Conservation (phyloP, 2,797 vertebrate species). For the Epinephelus malabaricus region DNA sequence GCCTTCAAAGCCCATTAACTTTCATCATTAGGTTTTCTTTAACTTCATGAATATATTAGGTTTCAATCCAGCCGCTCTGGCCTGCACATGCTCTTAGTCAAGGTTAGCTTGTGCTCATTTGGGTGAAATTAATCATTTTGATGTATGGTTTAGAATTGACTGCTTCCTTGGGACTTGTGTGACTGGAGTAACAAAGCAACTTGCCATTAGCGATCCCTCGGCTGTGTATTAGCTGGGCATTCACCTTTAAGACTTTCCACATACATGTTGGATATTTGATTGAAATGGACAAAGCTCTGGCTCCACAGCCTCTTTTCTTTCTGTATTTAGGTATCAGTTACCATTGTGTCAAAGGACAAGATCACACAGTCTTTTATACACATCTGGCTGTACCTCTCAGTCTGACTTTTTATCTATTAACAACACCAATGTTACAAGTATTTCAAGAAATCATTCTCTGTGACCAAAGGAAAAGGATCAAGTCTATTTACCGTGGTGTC, state of each 20-base stretch:
- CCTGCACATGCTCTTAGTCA: constrained; percentile 89
- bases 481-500: not conserved
- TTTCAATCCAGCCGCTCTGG: constrained; percentile 87
- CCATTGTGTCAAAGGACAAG: constrained; percentile 48
- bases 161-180: constrained; percentile 94
- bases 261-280: constrained; percentile 82
- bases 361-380: not conserved
- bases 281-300: constrained; percentile 74
- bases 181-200: constrained; percentile 99
- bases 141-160: constrained; percentile 98
- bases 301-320: constrained; percentile 36
- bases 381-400: not conserved
- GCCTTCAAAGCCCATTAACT: constrained; percentile 84
- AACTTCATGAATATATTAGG: constrained; percentile 93
- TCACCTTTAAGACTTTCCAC: constrained; percentile 88
- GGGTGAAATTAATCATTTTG: constrained; percentile 99
- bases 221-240: constrained; percentile 93
- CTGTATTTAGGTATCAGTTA: constrained; percentile 43
- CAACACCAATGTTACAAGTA: not conserved
- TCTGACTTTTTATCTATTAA: not conserved
- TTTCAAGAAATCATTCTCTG: not conserved
- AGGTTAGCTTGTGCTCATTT: constrained; percentile 98
- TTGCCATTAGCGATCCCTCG: constrained; percentile 95
- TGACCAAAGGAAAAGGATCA: not conserved
- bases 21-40: constrained; percentile 82